A percentile compares a stretch with the other conserved stretches of the same genome.
phyloP scores from a whole-genome alignment of 37 sponge, comb jelly and placozoan species.

The Ephydatia muelleri region DNA sequence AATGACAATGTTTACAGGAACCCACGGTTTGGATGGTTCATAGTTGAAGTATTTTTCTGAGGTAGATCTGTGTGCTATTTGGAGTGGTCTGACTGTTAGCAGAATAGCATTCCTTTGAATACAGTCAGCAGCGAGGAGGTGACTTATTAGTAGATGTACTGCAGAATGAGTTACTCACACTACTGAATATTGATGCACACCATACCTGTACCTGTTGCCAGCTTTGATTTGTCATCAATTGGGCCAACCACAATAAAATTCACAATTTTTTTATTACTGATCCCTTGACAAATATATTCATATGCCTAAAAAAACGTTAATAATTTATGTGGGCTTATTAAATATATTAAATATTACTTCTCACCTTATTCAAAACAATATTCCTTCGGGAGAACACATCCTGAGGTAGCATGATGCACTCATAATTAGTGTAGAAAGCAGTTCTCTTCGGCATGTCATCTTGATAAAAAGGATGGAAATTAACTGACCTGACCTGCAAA shows the following conservation, averaged over 20 bases:
- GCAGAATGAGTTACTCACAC: too few relatives aligned
- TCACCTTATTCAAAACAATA: too few relatives aligned
- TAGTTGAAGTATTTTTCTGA: neutral
- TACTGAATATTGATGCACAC: too few relatives aligned
- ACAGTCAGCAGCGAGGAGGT: neutral
- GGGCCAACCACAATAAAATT: conserved; percentile 46
- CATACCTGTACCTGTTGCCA: conserved; percentile 18
- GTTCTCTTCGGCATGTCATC: too few relatives aligned
- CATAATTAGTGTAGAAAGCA: neutral
- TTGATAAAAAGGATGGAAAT: too few relatives aligned
- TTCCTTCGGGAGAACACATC: too few relatives aligned
- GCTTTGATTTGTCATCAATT: conserved; percentile 25
- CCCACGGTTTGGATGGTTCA: too few relatives aligned
- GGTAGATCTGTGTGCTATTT: conserved; percentile 1
- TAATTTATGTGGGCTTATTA: too few relatives aligned
- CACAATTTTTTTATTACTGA: neutral
- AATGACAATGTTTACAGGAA: too few relatives aligned
- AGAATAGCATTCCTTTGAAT: conserved; percentile 21
- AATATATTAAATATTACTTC: too few relatives aligned
- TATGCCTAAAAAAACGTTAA: too few relatives aligned
- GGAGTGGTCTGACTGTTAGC: conserved; percentile 34
- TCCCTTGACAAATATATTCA: neutral
- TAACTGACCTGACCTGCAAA: too few relatives aligned
- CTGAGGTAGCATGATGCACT: neutral
- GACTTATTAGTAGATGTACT: conserved; percentile 26